Conservation (phyloP, 2,113 vertebrate species). For the Calidris pugnax region DNA sequence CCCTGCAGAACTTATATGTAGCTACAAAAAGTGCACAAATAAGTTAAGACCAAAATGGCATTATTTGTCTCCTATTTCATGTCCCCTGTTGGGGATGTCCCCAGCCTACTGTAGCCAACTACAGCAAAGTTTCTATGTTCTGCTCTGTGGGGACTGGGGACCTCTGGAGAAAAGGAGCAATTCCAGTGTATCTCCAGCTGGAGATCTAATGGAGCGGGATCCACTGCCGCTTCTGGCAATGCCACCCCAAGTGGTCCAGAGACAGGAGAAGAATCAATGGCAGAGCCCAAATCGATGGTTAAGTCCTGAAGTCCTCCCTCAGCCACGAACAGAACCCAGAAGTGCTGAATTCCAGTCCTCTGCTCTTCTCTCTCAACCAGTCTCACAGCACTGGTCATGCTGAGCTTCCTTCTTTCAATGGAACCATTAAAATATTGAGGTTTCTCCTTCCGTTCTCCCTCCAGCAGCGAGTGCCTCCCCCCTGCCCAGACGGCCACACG, state of each 20-base stretch:
- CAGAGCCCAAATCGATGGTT: background rate
- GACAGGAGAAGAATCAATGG: background rate
- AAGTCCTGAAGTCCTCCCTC: background rate
- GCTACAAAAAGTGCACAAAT: background rate
- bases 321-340: too few species aligned
- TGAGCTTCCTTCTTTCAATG: background rate
- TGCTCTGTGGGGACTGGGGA: background rate
- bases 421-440: background rate
- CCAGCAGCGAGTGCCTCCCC: background rate
- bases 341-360: background rate
- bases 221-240: background rate
- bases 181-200: background rate
- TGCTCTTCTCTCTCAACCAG: background rate
- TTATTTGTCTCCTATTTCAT: background rate
- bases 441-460: background rate
- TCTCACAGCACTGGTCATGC: background rate
- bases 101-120: background rate
- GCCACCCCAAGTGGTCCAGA: background rate
- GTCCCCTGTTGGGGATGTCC: background rate
- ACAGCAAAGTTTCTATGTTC: background rate
- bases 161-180: background rate
- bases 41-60: background rate
- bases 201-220: background rate
- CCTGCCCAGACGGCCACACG: background rate
- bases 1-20: background rate